A percentile compares a stretch with the other conserved stretches of the same genome.
Conservation (phyloP, 1,140 invertebrate genomes). For the Pogonomyrmex californicus region DNA sequence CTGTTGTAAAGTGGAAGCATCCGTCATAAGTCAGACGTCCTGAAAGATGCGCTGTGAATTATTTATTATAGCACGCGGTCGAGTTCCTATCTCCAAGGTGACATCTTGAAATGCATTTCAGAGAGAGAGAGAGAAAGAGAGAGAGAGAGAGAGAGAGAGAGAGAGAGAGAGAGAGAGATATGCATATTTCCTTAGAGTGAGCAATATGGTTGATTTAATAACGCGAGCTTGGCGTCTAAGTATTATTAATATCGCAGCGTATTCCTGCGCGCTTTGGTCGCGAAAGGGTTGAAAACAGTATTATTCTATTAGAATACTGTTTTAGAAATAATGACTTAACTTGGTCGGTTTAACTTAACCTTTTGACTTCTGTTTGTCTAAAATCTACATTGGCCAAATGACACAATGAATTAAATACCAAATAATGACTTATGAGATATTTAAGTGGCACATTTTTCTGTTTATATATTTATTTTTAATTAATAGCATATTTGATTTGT, state of each 20-base stretch:
- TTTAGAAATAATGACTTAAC: constrained; percentile 37
- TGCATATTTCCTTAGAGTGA: constrained; percentile 16
- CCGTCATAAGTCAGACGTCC: constrained; percentile 59
- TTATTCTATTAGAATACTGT: constrained; percentile 29
- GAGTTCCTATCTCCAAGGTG: constrained; percentile 45
- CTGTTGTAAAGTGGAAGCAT: constrained; percentile 26
- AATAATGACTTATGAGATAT: not conserved
- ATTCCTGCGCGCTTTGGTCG: constrained; percentile 3
- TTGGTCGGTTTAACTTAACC: constrained; percentile 39
- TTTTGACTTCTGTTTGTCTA: not conserved
- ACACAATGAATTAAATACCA: not conserved
- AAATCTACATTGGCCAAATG: not conserved
- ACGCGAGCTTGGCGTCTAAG: constrained; percentile 43
- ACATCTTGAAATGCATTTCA: constrained; percentile 51
- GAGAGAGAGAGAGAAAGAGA: too few species aligned
- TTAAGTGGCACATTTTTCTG: not conserved
- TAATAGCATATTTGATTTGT: constrained; percentile 6
- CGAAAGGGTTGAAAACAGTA: constrained; percentile 57
- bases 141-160: not conserved
- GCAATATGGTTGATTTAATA: constrained; percentile 65
- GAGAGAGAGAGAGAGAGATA: not conserved
- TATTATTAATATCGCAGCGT: constrained; percentile 67
- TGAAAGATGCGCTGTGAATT: constrained; percentile 58
- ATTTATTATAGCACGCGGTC: constrained; percentile 56
- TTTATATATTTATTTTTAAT: not conserved